Percentiles rank a stretch among this genome's conserved stretches.
Conservation (phyloP, 2,888 invertebrate species). For the Melanostoma scalare region DNA sequence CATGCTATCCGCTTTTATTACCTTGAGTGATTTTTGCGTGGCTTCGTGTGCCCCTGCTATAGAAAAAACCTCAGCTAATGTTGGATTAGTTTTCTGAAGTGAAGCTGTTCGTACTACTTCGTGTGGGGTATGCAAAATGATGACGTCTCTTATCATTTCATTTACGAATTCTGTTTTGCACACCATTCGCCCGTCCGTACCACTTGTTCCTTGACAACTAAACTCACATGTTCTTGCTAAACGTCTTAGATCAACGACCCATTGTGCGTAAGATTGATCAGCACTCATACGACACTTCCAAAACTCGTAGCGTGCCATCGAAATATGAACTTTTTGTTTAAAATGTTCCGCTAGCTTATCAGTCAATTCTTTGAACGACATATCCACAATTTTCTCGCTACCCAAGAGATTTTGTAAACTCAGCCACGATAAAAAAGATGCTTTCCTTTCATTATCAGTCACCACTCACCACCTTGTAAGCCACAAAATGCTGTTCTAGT, state of each 20-base stretch:
- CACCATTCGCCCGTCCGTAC: not conserved
- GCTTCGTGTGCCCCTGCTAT: constrained; percentile 15
- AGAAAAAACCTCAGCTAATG: constrained; percentile 23
- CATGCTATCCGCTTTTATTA: constrained; percentile 7
- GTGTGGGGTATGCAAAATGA: constrained; percentile 9
- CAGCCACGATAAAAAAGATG: constrained; percentile 8
- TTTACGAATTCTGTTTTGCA: not conserved
- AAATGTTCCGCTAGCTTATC: constrained; percentile 18
- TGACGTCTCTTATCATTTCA: not conserved
- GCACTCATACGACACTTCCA: constrained; percentile 14
- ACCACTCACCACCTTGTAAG: constrained; percentile 31
- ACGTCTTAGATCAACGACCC: constrained; percentile 7
- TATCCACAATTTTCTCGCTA: constrained; percentile 8
- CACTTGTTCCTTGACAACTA: not conserved
- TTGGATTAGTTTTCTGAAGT: constrained; percentile 43
- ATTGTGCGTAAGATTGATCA: constrained; percentile 9
- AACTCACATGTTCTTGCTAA: constrained; percentile 9
- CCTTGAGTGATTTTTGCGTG: constrained; percentile 23
- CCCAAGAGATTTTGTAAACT: constrained; percentile 10
- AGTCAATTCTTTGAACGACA: not conserved
- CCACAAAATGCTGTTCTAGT: constrained; percentile 7
- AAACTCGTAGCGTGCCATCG: constrained; percentile 18
- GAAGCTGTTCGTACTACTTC: constrained; percentile 18
- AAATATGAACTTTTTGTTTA: constrained; percentile 13
- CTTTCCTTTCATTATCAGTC: constrained; percentile 19